Evolutionary conservation across 2,888 invertebrate genomes (phyloP).

Genomic region (Rhorus exstirpatorius): DNA sequence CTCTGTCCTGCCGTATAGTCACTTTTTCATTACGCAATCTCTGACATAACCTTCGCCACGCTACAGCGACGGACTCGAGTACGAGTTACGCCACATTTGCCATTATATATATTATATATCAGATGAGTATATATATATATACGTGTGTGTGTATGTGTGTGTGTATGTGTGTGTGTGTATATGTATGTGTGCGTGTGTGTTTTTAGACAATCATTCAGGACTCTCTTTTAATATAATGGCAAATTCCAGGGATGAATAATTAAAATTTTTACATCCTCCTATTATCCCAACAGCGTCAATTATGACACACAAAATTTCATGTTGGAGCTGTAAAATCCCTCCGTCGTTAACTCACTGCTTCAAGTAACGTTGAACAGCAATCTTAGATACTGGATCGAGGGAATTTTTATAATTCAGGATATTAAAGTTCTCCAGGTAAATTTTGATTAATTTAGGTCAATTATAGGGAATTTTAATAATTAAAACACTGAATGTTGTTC

Average conservation of each 20-base stretch:
- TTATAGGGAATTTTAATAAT: too few relatives aligned
- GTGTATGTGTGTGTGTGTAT: conserved; percentile 3
- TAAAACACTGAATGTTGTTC: too few relatives aligned
- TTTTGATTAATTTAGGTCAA: too few relatives aligned
- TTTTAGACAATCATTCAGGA: not conserved
- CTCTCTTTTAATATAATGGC: not conserved
- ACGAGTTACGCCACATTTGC: conserved; percentile 80
- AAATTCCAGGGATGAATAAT: not conserved
- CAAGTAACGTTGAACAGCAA: not conserved
- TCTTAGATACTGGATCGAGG: not conserved
- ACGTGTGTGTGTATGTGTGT: conserved; percentile 11
- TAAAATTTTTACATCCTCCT: not conserved
- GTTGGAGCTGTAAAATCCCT: not conserved
- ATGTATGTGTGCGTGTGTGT: too few relatives aligned
- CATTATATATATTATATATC: conserved; percentile 68
- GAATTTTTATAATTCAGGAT: too few relatives aligned
- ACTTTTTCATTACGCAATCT: conserved; percentile 82
- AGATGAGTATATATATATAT: conserved; percentile 19
- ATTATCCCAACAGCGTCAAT: not conserved
- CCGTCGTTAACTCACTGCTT: not conserved
- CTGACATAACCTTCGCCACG: conserved; percentile 86
- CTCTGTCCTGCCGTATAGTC: conserved; percentile 74
- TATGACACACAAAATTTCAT: not conserved
- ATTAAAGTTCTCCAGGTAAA: too few relatives aligned
- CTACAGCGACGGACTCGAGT: conserved; percentile 75